Base-by-base conservation (phyloP, 2,113 vertebrate species). In the Dolichotis patagonum region DNA sequence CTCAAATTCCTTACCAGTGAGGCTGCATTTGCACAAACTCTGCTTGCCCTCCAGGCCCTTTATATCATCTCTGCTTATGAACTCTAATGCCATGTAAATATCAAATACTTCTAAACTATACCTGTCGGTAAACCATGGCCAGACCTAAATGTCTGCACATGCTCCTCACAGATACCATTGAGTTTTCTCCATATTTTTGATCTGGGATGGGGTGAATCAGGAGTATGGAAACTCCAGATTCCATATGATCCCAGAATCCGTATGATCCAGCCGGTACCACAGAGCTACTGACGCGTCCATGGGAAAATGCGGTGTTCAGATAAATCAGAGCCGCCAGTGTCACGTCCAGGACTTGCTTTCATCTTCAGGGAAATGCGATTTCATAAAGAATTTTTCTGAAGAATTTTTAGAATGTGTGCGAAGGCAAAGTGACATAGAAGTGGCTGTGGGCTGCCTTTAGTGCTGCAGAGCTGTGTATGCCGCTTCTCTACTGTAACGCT, bases 381-480 rank as follows among this genome's bases (percentile, higher is more conserved):
- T 84, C 24, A 4, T 0, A 9, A 6, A 38, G 90, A 96, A 69
- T n/a, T n/a, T 3, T 62, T n/a, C 2, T 49, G 4, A 94, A 88
- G 28, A 26, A 75, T 19, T 71, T n/a, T 56, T 30, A 63, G 24
- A 86, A 52, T 73, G 35, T 2, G 2, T 85, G 56, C 92, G 3
- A 96, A 52, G 24, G 12, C 16, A 75, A 94, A 80, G 43, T 81
- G 69, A 52, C 58, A 52, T 0, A 67, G 65, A 94, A 78, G 43
- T 5, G 12, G 4, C 46, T 43, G n/a, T 14, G 38, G 41, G 46
- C 30, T 38, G 13, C 62, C 9, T 41, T 54, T 30, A 63, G 7
- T 69, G 38, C 5, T 77, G 20, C 20, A 35, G 62, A 19, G 41
- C 0, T 35, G 1, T 6, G 11, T 2, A 13, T 0, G 2, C 1